Conservation (phyloP, 2,113 vertebrate species). For the Muntiacus reevesi region DNA sequence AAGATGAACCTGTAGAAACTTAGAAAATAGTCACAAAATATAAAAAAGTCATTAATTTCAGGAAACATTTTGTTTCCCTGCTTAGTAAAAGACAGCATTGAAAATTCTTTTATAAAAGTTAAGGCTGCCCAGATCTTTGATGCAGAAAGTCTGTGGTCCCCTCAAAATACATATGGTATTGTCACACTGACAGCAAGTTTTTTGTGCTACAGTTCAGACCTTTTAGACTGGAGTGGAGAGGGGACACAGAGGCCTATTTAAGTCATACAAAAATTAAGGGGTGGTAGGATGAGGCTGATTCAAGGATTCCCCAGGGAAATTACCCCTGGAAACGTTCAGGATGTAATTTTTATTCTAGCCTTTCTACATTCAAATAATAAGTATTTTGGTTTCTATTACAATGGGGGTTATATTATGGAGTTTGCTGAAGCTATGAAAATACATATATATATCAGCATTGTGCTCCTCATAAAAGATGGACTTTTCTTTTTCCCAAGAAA, state of each 20-base stretch:
- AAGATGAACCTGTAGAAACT: constrained; percentile 77
- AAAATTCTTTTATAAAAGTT: constrained; percentile 84
- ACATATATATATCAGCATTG: neutral
- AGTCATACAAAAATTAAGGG: constrained; percentile 47
- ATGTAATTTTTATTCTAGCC: constrained; percentile 41
- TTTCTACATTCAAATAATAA: constrained; percentile 16
- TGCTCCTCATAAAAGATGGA: neutral
- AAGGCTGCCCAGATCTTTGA: constrained; percentile 83
- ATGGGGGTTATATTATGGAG: neutral
- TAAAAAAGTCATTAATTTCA: constrained; percentile 76
- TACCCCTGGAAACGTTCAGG: constrained; percentile 40
- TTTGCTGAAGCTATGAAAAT: constrained; percentile 44
- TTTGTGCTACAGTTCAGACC: constrained; percentile 54
- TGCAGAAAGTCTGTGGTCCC: constrained; percentile 75
- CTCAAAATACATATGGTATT: constrained; percentile 55
- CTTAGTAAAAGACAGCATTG: constrained; percentile 78
- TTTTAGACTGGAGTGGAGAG: neutral
- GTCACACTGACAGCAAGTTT: constrained; percentile 58
- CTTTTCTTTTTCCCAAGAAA: neutral
- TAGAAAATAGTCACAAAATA: constrained; percentile 81
- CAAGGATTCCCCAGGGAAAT: constrained; percentile 34
- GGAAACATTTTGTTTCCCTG: constrained; percentile 56
- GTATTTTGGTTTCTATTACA: neutral
- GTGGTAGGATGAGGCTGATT: neutral
- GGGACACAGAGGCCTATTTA: neutral